Base-by-base conservation (phyloP, 2,888 invertebrate species). In the Drosophila flavopinicola region DNA sequence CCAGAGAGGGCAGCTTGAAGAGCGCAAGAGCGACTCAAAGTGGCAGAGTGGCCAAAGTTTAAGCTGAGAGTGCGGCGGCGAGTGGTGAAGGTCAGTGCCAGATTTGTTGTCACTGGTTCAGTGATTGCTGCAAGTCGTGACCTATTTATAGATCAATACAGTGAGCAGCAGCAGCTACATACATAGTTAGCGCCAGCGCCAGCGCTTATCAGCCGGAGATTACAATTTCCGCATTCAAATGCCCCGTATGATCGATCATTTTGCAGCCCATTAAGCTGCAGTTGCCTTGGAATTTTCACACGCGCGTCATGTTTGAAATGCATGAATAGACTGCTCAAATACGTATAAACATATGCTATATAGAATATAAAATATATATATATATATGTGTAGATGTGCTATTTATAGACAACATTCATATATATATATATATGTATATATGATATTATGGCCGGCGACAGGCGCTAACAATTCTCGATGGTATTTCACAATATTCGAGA, bases 401-500 rank as follows among this genome's bases (percentile, higher is more conserved):
- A 75, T 61, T 58, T 53, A 42, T 74, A 78, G 70, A 47, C 6
- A 15, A 4, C 6, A 47, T 32, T 45, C 39, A 37, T 45, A 32
- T 42, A 32, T 52, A 42, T 24, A 48, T 9, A 17, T 17, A 25
- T 45, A 27, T 48, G 3, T 15, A 47, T 7, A 57, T 60, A 49
- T 25, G 4, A 60, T 53, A 67, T 65, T 61, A 69, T 86, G 70
- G 78, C 60, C 64, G 75, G 57, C 87, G 85, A 80, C 87, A 80
- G 78, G 85, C 78, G 80, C 44, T 82, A 86, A 84, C 65, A 65
- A 82, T 65, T 52, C 52, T 71, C 52, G 9, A 7, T 27, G 53
- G 35, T 41, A 64, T 41, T 71, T 82, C 57, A 82, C 52, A 66
- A 82, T 54, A 56, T 66, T 67, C 63, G 51, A 52, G 51, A 77